Percentiles rank a stretch among this genome's conserved stretches.
Evolutionary conservation across 2,113 vertebrate genomes (phyloP).

Genomic region (Microtus pennsylvanicus): DNA sequence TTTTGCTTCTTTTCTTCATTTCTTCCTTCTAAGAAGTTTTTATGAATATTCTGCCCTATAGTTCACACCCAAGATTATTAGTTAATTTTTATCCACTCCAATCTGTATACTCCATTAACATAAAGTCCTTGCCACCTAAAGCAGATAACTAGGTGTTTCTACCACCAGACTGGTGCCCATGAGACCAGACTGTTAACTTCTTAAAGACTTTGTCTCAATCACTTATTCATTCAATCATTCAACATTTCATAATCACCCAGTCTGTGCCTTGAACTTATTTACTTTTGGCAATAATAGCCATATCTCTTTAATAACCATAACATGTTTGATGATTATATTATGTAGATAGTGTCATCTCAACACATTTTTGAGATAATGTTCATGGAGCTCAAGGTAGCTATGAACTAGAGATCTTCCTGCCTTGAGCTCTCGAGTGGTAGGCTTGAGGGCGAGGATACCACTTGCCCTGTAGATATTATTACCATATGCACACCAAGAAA

Average conservation of each 20-base stretch:
- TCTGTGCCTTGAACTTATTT: neutral
- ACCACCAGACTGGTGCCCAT: neutral
- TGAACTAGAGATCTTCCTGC: neutral
- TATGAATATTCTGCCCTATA: neutral
- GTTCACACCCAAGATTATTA: neutral
- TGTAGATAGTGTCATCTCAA: too few species aligned
- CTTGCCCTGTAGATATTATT: neutral
- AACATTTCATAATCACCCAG: neutral
- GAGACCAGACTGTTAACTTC: neutral
- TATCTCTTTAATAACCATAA: neutral
- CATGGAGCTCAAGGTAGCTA: neutral
- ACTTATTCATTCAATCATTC: neutral
- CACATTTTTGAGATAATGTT: neutral
- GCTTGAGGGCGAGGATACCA: too few species aligned
- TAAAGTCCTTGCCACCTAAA: neutral
- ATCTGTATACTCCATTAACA: neutral
- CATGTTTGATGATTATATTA: neutral
- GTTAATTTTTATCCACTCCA: neutral
- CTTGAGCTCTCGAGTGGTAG: too few species aligned
- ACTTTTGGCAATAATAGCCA: neutral
- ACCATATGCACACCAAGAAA: slow-evolving; percentile 21
- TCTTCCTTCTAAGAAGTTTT: neutral
- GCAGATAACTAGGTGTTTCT: neutral
- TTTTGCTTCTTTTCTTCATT: neutral
- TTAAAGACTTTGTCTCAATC: neutral